These are phyloP conservation scores for Drosophila ironensis DNA, from an alignment of 1,140 invertebrate genomes.

Conservation along the genomic window DNA sequence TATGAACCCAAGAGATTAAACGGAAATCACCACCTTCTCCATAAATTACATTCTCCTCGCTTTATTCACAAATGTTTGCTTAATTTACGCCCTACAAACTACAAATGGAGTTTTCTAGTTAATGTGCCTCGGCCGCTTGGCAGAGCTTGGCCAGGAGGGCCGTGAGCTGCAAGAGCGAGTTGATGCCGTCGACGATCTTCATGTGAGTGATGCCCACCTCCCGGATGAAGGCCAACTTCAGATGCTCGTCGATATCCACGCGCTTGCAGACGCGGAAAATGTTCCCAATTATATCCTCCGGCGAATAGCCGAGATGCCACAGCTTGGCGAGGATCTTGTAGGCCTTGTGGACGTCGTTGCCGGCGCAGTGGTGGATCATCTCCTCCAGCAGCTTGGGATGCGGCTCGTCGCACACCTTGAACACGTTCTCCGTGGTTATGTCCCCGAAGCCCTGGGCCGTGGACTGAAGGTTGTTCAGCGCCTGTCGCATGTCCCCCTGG, in stretches of 20 bases:
- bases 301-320: conserved; percentile 96
- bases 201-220: conserved; percentile 97
- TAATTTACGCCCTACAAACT: no score
- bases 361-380: conserved; percentile 93
- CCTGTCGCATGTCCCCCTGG: conserved; percentile 99
- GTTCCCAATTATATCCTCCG: conserved; percentile 98
- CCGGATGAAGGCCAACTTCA: conserved; percentile 95
- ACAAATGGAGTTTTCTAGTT: no score
- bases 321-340: conserved; percentile 94
- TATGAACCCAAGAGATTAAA: no score
- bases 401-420: conserved; percentile 99
- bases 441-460: conserved; percentile 97
- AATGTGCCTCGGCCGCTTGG: conserved; percentile 56
- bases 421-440: conserved; percentile 97
- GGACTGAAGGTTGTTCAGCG: conserved; percentile 98
- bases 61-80: not conserved
- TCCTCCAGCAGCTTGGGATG: conserved; percentile 96
- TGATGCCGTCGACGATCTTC: conserved; percentile 94
- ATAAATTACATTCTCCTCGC: no score
- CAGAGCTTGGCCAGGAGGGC: conserved; percentile 93
- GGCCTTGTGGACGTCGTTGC: conserved; percentile 92
- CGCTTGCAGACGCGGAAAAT: conserved; percentile 97
- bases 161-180: conserved; percentile 94
- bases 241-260: conserved; percentile 89
- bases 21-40: no score